These are phyloP conservation scores for Ceyx cyanopectus DNA, from an alignment of 2,113 vertebrate species.

Conservation along the genomic window DNA sequence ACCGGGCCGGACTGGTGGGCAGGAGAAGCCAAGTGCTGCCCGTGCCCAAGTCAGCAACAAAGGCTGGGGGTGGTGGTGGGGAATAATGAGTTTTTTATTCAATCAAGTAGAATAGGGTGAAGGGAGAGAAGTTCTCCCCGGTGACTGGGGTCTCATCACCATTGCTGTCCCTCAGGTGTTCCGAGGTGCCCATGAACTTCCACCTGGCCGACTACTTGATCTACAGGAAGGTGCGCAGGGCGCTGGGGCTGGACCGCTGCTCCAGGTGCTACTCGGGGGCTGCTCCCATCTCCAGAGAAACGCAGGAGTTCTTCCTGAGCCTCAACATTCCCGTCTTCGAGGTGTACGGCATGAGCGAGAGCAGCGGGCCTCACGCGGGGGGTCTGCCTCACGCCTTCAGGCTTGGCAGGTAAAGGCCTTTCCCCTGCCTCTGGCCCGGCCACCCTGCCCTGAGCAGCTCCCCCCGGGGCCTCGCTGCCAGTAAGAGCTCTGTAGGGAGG, in stretches of 20 bases:
- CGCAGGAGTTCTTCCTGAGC: slow-evolving; percentile 92
- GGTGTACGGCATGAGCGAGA: slow-evolving; percentile 93
- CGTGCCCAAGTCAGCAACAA: background rate
- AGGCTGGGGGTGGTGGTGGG: background rate
- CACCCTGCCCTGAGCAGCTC: background rate
- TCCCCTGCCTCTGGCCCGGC: background rate
- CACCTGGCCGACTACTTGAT: slow-evolving; percentile 85
- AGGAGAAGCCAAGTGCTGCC: background rate
- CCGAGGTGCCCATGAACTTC: slow-evolving; percentile 78
- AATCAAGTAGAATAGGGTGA: background rate
- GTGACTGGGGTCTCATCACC: background rate
- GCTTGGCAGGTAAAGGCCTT: slow-evolving; percentile 80
- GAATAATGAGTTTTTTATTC: background rate
- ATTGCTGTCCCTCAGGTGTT: background rate
- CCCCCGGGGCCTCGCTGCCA: background rate
- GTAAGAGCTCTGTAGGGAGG: background rate
- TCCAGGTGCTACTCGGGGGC: slow-evolving; percentile 85
- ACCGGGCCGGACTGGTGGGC: fast-evolving
- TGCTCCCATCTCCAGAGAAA: slow-evolving; percentile 89
- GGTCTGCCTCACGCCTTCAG: slow-evolving; percentile 70
- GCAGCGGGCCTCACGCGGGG: slow-evolving; percentile 86
- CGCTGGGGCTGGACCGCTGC: slow-evolving; percentile 90
- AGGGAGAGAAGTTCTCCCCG: fast-evolving
- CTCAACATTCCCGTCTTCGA: slow-evolving; percentile 89
- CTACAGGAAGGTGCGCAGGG: slow-evolving; percentile 86